Percentiles rank a stretch among this genome's conserved stretches.
phyloP scores from a whole-genome alignment of 2,113 vertebrate species.

The Falcunculus frontatus region DNA sequence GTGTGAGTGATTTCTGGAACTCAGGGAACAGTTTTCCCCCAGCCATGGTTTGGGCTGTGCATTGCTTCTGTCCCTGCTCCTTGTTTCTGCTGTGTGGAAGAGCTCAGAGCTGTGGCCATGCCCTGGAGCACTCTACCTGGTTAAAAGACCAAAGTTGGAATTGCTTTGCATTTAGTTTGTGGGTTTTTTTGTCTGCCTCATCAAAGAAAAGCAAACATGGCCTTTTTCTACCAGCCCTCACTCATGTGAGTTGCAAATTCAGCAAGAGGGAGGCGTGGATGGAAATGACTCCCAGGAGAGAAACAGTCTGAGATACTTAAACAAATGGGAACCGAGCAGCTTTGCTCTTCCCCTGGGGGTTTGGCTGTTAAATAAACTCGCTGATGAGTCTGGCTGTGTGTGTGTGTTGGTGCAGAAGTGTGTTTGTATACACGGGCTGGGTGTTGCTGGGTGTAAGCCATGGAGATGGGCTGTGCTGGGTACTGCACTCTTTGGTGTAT shows the following conservation, averaged over 20 bases:
- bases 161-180: neutral
- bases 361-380: conserved; percentile 30
- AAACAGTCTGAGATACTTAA: conserved; percentile 38
- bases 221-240: neutral
- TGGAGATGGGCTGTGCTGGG: neutral
- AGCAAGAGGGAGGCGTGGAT: neutral
- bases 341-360: neutral
- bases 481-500: neutral
- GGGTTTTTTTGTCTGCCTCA: neutral
- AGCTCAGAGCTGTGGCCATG: neutral
- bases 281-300: conserved; percentile 41
- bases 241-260: conserved; percentile 20
- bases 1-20: neutral
- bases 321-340: conserved; percentile 7
- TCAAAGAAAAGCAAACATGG: conserved; percentile 3
- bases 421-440: neutral
- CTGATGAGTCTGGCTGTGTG: neutral
- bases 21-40: neutral
- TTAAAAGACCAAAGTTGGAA: neutral
- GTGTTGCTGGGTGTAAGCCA: neutral
- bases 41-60: neutral
- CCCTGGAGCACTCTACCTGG: neutral
- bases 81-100: neutral
- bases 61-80: neutral
- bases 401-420: neutral